Conservation (phyloP, 2,888 invertebrate genomes). For the Meteorus colon region DNA sequence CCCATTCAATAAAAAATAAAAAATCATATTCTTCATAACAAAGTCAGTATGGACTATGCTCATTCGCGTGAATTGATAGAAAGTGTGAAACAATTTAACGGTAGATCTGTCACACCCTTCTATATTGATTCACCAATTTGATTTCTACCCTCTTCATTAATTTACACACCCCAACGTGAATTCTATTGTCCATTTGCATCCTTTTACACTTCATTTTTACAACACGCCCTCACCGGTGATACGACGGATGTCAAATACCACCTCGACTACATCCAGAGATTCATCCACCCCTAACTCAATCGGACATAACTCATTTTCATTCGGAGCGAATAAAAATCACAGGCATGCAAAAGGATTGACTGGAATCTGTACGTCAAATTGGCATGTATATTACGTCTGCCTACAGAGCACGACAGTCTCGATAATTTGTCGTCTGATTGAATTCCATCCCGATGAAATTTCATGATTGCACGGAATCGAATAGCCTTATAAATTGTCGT, state of each 20-base stretch:
- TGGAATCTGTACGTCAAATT: neutral
- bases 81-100: too few relatives aligned
- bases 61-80: too few relatives aligned
- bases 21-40: neutral
- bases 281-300: conserved; percentile 32
- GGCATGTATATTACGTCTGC: neutral
- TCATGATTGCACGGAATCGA: neutral
- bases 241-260: conserved; percentile 35
- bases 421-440: neutral
- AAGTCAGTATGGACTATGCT: too few relatives aligned
- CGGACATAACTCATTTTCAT: conserved; percentile 27
- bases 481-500: neutral
- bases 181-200: neutral
- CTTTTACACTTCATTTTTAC: neutral
- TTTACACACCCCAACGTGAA: neutral
- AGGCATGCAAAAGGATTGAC: neutral
- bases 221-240: conserved; percentile 26
- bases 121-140: too few relatives aligned
- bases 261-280: conserved; percentile 13
- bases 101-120: too few relatives aligned
- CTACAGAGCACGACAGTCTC: neutral
- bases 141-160: too few relatives aligned
- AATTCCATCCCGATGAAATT: neutral
- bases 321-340: neutral
- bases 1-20: neutral